Conservation (phyloP, 2,113 vertebrate genomes). For the Pelodiscus sinensis region DNA sequence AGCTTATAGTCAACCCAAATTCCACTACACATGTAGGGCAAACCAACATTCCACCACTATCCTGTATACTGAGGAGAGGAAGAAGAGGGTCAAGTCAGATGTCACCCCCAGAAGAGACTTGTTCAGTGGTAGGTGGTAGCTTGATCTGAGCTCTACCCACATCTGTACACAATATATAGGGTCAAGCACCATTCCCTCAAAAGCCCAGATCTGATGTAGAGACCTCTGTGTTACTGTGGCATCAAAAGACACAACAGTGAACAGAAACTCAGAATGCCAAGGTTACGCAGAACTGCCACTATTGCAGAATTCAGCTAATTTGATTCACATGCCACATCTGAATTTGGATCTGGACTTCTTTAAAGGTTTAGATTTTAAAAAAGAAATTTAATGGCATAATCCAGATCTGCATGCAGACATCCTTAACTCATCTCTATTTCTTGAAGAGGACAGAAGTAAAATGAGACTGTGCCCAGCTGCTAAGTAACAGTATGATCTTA, state of each 20-base stretch:
- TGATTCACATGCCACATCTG: background rate
- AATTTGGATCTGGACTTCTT: background rate
- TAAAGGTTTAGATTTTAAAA: background rate
- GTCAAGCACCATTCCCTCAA: background rate
- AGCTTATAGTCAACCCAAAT: background rate
- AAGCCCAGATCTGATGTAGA: background rate
- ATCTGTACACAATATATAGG: no score
- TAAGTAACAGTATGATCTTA: fast-evolving
- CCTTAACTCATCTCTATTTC: background rate
- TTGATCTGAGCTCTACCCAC: background rate
- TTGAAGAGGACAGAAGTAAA: background rate
- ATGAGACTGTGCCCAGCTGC: background rate
- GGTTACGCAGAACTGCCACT: background rate
- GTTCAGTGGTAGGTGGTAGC: background rate
- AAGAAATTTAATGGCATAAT: background rate
- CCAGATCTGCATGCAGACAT: background rate
- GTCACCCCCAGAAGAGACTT: background rate
- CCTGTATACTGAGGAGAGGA: background rate
- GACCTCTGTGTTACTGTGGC: no score
- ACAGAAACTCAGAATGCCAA: background rate
- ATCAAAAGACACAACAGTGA: background rate
- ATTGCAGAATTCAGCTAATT: background rate
- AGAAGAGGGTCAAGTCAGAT: background rate
- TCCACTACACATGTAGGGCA: background rate
- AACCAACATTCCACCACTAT: background rate